Percentiles rank a stretch among this genome's conserved stretches.
These are phyloP conservation scores for Sinopyrophorus schimmeli DNA, from an alignment of 2,888 invertebrate genomes.

Conservation along the genomic window DNA sequence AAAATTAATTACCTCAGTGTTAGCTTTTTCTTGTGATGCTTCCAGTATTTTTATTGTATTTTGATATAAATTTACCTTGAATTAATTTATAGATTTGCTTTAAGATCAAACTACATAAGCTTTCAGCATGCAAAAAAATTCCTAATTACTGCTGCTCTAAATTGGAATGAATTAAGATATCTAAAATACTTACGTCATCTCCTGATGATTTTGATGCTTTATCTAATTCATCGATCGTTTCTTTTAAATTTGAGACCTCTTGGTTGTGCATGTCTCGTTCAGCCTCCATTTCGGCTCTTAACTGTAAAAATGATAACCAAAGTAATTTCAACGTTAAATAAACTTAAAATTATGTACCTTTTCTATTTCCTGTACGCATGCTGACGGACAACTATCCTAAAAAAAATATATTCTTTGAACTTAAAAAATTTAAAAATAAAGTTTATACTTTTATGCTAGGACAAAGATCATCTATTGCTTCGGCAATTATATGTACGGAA, in stretches of 20 bases:
- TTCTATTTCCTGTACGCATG: too few relatives aligned
- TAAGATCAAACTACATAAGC: not conserved
- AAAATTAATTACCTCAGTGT: conserved; percentile 45
- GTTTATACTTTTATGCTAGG: too few relatives aligned
- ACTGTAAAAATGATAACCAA: not conserved
- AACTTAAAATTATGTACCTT: not conserved
- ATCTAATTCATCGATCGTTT: conserved; percentile 46
- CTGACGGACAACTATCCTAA: too few relatives aligned
- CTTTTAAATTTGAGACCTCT: conserved; percentile 45
- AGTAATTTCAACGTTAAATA: not conserved
- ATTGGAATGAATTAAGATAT: too few relatives aligned
- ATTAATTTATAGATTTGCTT: not conserved
- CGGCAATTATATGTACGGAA: not conserved
- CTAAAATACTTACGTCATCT: too few relatives aligned
- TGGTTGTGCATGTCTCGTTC: conserved; percentile 40
- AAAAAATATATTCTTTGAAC: too few relatives aligned
- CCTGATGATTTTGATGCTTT: conserved; percentile 39
- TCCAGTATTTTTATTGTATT: conserved; percentile 50
- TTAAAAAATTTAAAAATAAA: too few relatives aligned
- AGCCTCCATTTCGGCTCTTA: conserved; percentile 27
- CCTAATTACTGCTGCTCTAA: conserved; percentile 4
- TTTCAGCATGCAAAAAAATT: not conserved
- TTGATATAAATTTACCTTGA: conserved; percentile 49
- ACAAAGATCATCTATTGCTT: too few relatives aligned
- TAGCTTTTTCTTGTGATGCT: conserved; percentile 45